Base-by-base conservation (phyloP, 2,888 invertebrate genomes). In the Anorthoa munda region DNA sequence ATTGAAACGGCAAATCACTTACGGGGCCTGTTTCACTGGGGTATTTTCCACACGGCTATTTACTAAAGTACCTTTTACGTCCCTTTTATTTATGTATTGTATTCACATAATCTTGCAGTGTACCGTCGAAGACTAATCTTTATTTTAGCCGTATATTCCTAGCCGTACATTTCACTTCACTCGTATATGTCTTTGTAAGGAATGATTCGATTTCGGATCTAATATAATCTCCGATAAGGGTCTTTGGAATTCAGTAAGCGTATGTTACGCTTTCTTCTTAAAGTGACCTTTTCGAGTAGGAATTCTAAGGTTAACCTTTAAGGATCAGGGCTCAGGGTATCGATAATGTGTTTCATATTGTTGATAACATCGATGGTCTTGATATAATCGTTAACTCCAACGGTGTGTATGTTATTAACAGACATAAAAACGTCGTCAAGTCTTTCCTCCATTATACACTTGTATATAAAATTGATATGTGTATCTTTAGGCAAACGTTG, bases 1-100 rank as follows among this genome's bases (percentile, higher is more conserved):
- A 90, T 89, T 89, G 87, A 88, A 88, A 87, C 84, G 86, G 77
- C 85, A 87, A 87, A 87, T 88, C 84, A 89, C 88, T 89, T 87
- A 85, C 83, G 83, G 83, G 80, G 79, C 84, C 85, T 81, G 87
- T 87, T 87, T 84, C 84, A 84, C 75, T 72, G 77, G 80, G 81
- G 77, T 82, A 86, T 87, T 86, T 87, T 85, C 82, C 84, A 81
- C 81, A 72, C 85, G 82, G 86, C 83, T 83, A 88, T 89, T 87
- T 89, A 83, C 84, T 83, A 77, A 81, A 82, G 75, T 79, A 80
- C 82, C 84, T 86, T 83, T 86, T 81, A 86, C 79, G 75, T 77
- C 81, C 76, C 73, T 86, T 82, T 85, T 87, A 85, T 85, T 83
- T 81, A 83, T 79, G 68, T 83, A 85, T 86, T 85, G 84, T 87